These are phyloP conservation scores for Excalfactoria chinensis DNA, from an alignment of 2,113 vertebrate species.

Conservation along the genomic window DNA sequence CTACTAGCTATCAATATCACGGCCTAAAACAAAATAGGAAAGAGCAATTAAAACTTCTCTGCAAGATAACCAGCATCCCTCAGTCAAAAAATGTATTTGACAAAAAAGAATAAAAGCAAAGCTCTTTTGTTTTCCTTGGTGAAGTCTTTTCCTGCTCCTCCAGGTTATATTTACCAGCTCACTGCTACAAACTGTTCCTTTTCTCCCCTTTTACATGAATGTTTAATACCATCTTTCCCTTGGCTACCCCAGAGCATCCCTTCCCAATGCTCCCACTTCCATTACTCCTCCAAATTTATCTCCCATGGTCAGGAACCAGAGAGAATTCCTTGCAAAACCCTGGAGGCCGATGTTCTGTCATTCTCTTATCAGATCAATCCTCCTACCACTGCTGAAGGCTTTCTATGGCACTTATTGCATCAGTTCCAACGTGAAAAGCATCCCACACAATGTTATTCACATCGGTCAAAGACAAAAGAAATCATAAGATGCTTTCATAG, in stretches of 20 bases:
- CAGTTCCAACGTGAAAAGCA: background rate
- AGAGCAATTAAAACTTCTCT: background rate
- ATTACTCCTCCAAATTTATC: background rate
- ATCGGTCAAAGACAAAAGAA: background rate
- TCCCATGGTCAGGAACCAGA: background rate
- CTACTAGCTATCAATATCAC: background rate
- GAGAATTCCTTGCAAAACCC: background rate
- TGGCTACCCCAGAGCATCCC: background rate
- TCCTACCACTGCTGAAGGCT: background rate
- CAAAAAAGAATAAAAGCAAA: background rate
- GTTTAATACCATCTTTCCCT: background rate
- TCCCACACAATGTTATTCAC: rapidly evolving
- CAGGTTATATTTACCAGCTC: background rate
- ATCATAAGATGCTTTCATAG: background rate
- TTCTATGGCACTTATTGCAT: background rate
- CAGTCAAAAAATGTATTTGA: background rate
- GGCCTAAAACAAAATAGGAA: background rate
- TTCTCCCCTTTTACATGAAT: background rate
- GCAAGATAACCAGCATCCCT: background rate
- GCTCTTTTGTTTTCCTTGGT: background rate
- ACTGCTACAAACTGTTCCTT: background rate
- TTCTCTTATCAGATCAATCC: background rate
- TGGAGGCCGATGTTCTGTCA: rapidly evolving
- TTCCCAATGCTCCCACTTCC: background rate
- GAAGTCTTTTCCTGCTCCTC: background rate